Conservation (phyloP, 1,140 invertebrate genomes). For the Bombus huntii region DNA sequence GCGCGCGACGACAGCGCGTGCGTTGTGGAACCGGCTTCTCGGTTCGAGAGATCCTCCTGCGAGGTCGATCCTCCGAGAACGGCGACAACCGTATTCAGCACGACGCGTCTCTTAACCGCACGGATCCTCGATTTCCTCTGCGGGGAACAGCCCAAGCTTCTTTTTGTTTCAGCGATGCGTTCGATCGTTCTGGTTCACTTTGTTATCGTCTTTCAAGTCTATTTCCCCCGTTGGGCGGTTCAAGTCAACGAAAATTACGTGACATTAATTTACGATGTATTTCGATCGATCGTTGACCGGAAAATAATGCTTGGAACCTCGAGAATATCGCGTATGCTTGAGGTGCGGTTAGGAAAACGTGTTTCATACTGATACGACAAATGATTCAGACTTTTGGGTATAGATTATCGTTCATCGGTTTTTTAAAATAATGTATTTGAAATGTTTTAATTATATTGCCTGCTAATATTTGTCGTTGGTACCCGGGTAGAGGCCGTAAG, state of each 20-base stretch:
- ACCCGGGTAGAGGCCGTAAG: constrained; percentile 48
- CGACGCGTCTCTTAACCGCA: constrained; percentile 16
- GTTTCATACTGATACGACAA: not conserved
- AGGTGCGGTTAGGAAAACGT: not conserved
- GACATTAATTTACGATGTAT: not conserved
- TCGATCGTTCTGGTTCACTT: not conserved
- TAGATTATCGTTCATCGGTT: not conserved
- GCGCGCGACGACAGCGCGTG: constrained; percentile 63
- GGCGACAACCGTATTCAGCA: constrained; percentile 15
- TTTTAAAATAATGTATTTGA: not conserved
- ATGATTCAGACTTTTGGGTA: not conserved
- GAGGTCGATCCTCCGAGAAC: constrained; percentile 47
- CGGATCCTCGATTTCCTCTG: not conserved
- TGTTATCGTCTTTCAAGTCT: too few species aligned
- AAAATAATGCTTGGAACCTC: not conserved
- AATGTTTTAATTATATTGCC: constrained; percentile 2
- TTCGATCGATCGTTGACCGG: not conserved
- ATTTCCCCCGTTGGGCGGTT: not conserved
- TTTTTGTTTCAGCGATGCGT: not conserved
- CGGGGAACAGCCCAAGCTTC: not conserved
- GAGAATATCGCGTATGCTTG: too few species aligned
- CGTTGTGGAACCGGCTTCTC: constrained; percentile 65
- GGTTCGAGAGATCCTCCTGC: constrained; percentile 31
- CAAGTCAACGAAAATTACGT: not conserved
- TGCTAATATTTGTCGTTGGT: constrained; percentile 27